A percentile compares a stretch with the other conserved stretches of the same genome.
phyloP scores from a whole-genome alignment of 2,113 vertebrate species.

The Notothenia rossii region DNA sequence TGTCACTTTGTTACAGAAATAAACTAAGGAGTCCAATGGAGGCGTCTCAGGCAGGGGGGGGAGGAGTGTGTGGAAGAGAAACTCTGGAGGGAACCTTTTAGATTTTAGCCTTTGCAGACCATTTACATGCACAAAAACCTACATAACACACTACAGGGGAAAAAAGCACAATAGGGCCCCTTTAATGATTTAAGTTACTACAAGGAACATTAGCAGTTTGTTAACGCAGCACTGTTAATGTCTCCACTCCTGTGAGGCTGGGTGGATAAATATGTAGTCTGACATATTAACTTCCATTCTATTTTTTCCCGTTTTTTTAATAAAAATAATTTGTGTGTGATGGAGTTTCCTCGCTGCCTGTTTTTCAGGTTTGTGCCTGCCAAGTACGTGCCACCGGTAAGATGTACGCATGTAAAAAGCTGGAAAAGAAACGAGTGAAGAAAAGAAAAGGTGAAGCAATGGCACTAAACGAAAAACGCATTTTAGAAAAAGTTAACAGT shows the following conservation, averaged over 20 bases:
- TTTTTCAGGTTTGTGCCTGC: constrained; percentile 92
- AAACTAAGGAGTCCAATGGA: too few relatives aligned
- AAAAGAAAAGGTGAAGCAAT: constrained; percentile 93
- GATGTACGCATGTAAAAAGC: constrained; percentile 97
- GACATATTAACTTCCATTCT: constrained; percentile 54
- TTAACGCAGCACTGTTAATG: constrained; percentile 33
- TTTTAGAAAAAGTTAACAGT: constrained; percentile 95
- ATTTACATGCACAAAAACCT: too few relatives aligned
- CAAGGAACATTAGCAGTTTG: constrained; percentile 23
- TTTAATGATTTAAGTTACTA: constrained; percentile 28
- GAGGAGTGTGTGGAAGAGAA: too few relatives aligned
- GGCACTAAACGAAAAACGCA: constrained; percentile 93
- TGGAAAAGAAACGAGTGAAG: constrained; percentile 96
- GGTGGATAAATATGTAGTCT: constrained; percentile 35
- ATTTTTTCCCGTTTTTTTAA: constrained; percentile 24
- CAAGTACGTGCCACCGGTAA: constrained; percentile 95
- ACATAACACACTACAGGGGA: too few relatives aligned
- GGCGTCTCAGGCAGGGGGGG: too few relatives aligned
- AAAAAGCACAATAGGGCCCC: too few relatives aligned
- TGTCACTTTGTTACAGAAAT: too few relatives aligned
- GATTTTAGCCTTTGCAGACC: too few relatives aligned
- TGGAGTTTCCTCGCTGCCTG: constrained; percentile 31
- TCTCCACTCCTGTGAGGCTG: constrained; percentile 1
- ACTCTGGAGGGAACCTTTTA: too few relatives aligned
- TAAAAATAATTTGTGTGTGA: not conserved